Evolutionary conservation across 2,797 vertebrate genomes (phyloP).

Genomic region (Pampus argenteus): DNA sequence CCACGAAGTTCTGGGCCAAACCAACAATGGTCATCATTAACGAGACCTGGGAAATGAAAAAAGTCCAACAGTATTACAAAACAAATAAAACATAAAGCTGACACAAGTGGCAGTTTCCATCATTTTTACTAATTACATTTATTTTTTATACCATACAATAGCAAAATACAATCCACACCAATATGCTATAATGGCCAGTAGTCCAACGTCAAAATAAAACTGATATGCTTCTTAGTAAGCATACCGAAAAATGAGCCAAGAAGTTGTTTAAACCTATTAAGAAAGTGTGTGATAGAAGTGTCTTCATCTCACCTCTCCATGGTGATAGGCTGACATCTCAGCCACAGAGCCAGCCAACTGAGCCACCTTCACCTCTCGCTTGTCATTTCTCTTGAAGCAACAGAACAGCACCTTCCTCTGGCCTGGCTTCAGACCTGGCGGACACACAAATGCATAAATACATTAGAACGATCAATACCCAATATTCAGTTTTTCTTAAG

Average conservation of each 20-base stretch:
- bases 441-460: conserved; percentile 1
- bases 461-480: not conserved
- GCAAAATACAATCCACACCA: not conserved
- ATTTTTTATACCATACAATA: not conserved
- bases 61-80: not conserved
- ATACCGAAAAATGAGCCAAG: too few relatives aligned
- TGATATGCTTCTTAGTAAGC: too few relatives aligned
- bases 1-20: conserved; percentile 97
- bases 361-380: conserved; percentile 97
- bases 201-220: too few relatives aligned
- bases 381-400: conserved; percentile 97
- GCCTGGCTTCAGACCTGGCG: conserved; percentile 95
- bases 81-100: not conserved
- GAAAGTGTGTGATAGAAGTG: not conserved
- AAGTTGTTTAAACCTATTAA: not conserved
- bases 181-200: not conserved
- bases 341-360: conserved; percentile 98
- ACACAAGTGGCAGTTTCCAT: not conserved
- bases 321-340: conserved; percentile 99
- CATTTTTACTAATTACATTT: not conserved
- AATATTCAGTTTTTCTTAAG: not conserved
- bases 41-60: conserved; percentile 82
- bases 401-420: conserved; percentile 97
- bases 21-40: conserved; percentile 98
- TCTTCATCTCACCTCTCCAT: conserved; percentile 90